Conservation (phyloP, 2,888 invertebrate species). For the Catocala fraxini region DNA sequence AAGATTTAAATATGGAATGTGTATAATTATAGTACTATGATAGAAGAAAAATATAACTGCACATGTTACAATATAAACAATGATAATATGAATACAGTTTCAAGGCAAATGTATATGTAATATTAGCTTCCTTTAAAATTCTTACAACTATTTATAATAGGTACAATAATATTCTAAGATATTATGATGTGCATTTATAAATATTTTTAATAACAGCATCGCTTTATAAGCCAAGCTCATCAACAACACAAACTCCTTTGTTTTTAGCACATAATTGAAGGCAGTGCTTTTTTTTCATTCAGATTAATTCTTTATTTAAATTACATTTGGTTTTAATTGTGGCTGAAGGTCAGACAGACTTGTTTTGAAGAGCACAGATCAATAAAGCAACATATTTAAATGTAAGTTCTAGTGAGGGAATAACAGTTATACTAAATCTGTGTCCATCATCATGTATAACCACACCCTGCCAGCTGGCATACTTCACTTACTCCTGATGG, state of each 20-base stretch:
- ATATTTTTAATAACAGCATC: slow-evolving; percentile 30
- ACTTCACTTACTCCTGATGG: too few species aligned
- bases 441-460: too few species aligned
- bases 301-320: neutral
- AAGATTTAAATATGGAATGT: slow-evolving; percentile 43
- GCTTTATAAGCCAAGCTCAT: slow-evolving; percentile 48
- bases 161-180: slow-evolving; percentile 18
- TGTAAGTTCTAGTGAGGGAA: too few species aligned
- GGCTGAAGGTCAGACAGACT: slow-evolving; percentile 1
- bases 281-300: slow-evolving; percentile 21
- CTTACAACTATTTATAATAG: slow-evolving; percentile 25
- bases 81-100: neutral
- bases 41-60: slow-evolving; percentile 14
- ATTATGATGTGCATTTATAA: slow-evolving; percentile 33
- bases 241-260: slow-evolving; percentile 24
- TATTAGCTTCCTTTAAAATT: slow-evolving; percentile 22
- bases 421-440: too few species aligned
- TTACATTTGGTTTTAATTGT: neutral
- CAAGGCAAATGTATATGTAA: slow-evolving; percentile 3
- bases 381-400: too few species aligned
- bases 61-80: slow-evolving; percentile 6
- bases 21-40: slow-evolving; percentile 3
- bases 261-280: slow-evolving; percentile 24
- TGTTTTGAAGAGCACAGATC: neutral
- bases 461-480: too few species aligned